These are phyloP conservation scores for Anarhynchus alexandrinus DNA, from an alignment of 2,113 vertebrate species.

Conservation along the genomic window DNA sequence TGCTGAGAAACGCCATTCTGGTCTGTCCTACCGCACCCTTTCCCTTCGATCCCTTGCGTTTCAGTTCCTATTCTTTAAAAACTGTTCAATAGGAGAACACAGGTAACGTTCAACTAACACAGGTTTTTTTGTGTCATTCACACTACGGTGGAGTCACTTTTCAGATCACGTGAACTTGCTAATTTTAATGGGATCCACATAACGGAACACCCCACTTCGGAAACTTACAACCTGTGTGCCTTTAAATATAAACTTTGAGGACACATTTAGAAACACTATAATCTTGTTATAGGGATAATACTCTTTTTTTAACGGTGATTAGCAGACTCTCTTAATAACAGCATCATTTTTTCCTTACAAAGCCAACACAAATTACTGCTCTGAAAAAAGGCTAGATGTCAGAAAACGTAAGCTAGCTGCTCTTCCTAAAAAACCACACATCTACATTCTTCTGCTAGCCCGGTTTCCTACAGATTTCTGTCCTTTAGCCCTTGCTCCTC, in stretches of 20 bases:
- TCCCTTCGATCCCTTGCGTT: not conserved
- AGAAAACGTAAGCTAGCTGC: not conserved
- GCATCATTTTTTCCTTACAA: not conserved
- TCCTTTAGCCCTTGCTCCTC: constrained; percentile 44
- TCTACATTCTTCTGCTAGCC: not conserved
- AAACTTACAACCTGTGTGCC: not conserved
- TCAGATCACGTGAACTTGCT: not conserved
- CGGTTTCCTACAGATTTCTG: not conserved
- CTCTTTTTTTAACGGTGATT: not conserved
- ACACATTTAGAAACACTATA: not conserved
- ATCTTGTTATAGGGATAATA: not conserved
- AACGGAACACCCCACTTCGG: not conserved
- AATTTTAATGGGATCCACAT: not conserved
- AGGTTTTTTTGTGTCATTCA: not conserved
- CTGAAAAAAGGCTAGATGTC: not conserved
- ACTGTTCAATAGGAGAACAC: not conserved
- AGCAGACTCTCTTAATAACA: not conserved
- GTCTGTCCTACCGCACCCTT: not conserved
- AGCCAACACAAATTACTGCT: not conserved
- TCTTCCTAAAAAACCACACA: not conserved
- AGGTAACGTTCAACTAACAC: not conserved
- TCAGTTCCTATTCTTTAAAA: not conserved
- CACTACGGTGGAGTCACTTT: fast-evolving
- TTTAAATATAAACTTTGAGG: not conserved
- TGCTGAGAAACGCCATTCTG: not conserved